Evolutionary conservation across 1,140 invertebrate species (phyloP).

Genomic region (Glossosoma conforme): DNA sequence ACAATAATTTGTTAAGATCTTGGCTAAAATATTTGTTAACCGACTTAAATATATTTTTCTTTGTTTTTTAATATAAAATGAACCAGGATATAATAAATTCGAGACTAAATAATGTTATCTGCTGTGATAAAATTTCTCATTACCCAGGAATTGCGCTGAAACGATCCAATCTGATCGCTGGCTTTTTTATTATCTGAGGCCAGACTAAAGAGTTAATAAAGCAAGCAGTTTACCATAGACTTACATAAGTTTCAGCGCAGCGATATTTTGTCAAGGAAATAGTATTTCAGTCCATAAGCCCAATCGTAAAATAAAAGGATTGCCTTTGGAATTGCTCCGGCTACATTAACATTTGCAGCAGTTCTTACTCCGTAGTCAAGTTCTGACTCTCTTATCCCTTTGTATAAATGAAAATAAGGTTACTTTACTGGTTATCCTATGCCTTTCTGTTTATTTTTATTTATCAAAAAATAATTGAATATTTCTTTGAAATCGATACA

Average conservation of each 20-base stretch:
- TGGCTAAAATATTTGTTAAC: too few species aligned
- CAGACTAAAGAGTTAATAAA: constrained; percentile 20
- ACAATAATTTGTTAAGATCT: too few species aligned
- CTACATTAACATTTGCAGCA: constrained; percentile 25
- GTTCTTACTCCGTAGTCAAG: not conserved
- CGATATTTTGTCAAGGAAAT: constrained; percentile 26
- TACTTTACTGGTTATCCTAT: too few species aligned
- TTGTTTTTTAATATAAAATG: too few species aligned
- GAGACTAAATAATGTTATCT: too few species aligned
- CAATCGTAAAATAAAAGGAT: constrained; percentile 29
- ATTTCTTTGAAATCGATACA: too few species aligned
- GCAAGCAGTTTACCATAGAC: constrained; percentile 5
- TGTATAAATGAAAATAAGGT: too few species aligned
- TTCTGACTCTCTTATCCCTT: too few species aligned
- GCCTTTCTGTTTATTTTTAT: too few species aligned
- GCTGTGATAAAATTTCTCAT: constrained; percentile 2
- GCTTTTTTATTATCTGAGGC: constrained; percentile 8
- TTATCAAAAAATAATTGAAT: too few species aligned
- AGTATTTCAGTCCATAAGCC: constrained; percentile 23
- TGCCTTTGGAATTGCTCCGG: constrained; percentile 19
- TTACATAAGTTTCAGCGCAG: constrained; percentile 14
- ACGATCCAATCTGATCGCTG: constrained; percentile 4
- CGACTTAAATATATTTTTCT: too few species aligned
- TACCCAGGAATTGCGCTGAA: constrained; percentile 5
- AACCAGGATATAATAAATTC: too few species aligned